Base-by-base conservation (phyloP, 2,888 invertebrate species). In the Ariolimax columbianus region DNA sequence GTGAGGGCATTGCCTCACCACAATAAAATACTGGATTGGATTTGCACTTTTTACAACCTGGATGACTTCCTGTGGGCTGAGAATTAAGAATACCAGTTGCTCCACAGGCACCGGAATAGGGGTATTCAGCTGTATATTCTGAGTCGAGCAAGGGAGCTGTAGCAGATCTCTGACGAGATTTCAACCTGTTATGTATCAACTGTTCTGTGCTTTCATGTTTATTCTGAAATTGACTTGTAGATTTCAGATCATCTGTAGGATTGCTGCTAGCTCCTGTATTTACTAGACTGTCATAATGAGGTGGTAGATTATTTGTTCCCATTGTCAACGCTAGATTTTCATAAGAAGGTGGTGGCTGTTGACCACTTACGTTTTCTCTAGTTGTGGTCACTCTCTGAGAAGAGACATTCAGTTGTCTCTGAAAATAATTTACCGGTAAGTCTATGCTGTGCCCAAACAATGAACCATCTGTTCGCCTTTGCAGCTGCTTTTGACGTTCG, bases 1-100 rank as follows among this genome's bases (percentile, higher is more conserved):
- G 26, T 40, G 40, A 40, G 23, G 81, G 72, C n/a, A 55, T 11
- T 55, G 70, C 55, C 14, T 81, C 81, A 36, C 38, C 81, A 36
- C 51, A 11, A n/a, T 70, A 38, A 59, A 72, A 72, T 19, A 72
- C 72, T 40, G 38, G 33, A 43, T 33, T 33, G 30, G 47, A 77
- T 40, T 4, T 63, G 40, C 38, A 30, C 9, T 73, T 17, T 47
- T 38, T 43, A 43, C n/a, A 0, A n/a, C 6, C 9, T 47, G 43
- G 14, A 1, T 6, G 40, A 43, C 9, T 73, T 43, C 17, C 43
- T 72, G 7, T 7, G 17, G 17, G 73, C 43, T n/a, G 73, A n/a
- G 47, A 14, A 43, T 73, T 73, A 26, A 17, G 17, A 40, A 73
- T 47, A n/a, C 30, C 43, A 30, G 30, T 14, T 43, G 73, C 30